Percentiles rank a stretch among this genome's conserved stretches.
Evolutionary conservation across 2,113 vertebrate genomes (phyloP).

Genomic region (Sander lucioperca): DNA sequence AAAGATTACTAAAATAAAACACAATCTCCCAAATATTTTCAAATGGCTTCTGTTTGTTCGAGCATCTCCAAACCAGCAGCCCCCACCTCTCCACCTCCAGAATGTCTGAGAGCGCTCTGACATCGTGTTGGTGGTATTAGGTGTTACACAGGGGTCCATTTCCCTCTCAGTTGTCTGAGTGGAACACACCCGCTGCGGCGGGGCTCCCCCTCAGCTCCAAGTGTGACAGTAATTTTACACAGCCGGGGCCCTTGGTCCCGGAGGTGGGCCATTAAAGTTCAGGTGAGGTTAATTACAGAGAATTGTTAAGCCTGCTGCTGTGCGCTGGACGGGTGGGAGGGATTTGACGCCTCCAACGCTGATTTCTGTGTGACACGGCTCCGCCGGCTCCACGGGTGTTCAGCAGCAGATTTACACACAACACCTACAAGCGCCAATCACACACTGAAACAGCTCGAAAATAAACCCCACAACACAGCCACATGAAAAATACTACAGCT

Average conservation of each 20-base stretch:
- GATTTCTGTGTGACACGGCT: constrained; percentile 67
- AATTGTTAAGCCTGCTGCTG: constrained; percentile 82
- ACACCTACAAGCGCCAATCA: constrained; percentile 79
- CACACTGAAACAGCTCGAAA: constrained; percentile 70
- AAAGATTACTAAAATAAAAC: constrained; percentile 8
- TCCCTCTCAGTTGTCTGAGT: constrained; percentile 75
- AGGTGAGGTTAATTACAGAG: constrained; percentile 86
- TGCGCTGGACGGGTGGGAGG: constrained; percentile 69
- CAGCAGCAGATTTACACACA: constrained; percentile 79
- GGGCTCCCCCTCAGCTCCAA: constrained; percentile 60
- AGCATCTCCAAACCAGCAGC: constrained; percentile 32
- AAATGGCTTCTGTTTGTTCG: background rate
- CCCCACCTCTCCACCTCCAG: constrained; percentile 39
- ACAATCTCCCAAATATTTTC: background rate
- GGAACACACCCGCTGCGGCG: constrained; percentile 72
- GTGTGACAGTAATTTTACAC: constrained; percentile 81
- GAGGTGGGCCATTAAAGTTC: constrained; percentile 84
- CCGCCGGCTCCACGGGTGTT: constrained; percentile 69
- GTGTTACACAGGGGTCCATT: constrained; percentile 80
- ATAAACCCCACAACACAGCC: constrained; percentile 75
- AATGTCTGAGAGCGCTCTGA: constrained; percentile 61
- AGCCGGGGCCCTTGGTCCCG: constrained; percentile 74
- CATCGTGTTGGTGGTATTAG: constrained; percentile 76
- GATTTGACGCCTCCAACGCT: constrained; percentile 65
- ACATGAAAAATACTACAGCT: constrained; percentile 73